Percentiles rank a stretch among this genome's conserved stretches.
Evolutionary conservation across 2,888 invertebrate genomes (phyloP).

Genomic region (Ecdyonurus torrentis): DNA sequence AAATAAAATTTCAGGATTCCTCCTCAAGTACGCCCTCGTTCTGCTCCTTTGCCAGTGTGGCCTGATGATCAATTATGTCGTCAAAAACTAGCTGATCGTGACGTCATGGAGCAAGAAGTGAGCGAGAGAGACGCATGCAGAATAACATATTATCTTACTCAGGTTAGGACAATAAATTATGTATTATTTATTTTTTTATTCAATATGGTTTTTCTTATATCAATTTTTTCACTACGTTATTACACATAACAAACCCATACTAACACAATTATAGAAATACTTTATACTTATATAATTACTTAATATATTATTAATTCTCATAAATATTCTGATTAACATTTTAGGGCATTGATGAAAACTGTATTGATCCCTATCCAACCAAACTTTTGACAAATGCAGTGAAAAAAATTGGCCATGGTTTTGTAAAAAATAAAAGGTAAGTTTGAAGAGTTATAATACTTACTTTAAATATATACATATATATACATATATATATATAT

Average conservation of each 20-base stretch:
- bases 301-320: too few species aligned
- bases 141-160: background rate
- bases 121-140: background rate
- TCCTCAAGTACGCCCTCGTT: too few species aligned
- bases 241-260: too few species aligned
- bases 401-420: slow-evolving; percentile 5
- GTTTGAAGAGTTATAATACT: too few species aligned
- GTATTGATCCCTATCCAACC: background rate
- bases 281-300: too few species aligned
- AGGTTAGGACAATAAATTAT: background rate
- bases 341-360: background rate
- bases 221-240: too few species aligned
- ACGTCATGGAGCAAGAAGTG: background rate
- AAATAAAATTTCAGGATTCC: too few species aligned
- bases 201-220: too few species aligned
- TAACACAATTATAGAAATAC: too few species aligned
- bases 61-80: background rate
- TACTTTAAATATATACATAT: too few species aligned
- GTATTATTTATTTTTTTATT: too few species aligned
- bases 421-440: slow-evolving; percentile 8
- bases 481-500: too few species aligned
- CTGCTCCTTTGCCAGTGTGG: background rate
- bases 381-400: background rate
- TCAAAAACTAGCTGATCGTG: background rate
- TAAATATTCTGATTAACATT: background rate